Base-by-base conservation (phyloP, 2,888 invertebrate species). In the Acanthococcus lagerstroemiae region DNA sequence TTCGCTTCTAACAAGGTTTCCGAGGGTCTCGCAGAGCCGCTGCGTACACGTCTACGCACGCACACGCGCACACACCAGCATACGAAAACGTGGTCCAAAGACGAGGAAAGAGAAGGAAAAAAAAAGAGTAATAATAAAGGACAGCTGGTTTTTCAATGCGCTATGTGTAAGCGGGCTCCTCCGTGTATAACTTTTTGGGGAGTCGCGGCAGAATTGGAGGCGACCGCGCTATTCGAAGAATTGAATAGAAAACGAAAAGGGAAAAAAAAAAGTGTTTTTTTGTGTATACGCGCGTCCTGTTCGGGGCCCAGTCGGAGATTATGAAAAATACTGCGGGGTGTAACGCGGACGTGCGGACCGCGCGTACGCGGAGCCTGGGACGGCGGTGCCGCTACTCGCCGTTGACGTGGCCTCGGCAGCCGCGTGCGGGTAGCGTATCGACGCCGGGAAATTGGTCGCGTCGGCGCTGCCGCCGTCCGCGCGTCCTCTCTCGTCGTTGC, bases 141-240 rank as follows among this genome's bases (percentile, higher is more conserved):
- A 61, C 60, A 61, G 60, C 60, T 61, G 60, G 27, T 61, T 61
- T 61, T 61, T 30, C 45, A 57, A 57, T 57, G 44, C n/a, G n/a
- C 57, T 48, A 45, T 27, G 60, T 24, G 21, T 48, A 25, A 48
- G 37, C 37, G 37, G 12, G n/a, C n/a, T n/a, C n/a, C n/a, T n/a
- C n/a, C n/a, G n/a, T n/a, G 37, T 37, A 37, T n/a, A 15, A n/a
- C 37, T 37, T 37, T 37, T 37, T 37, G n/a, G 37, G 37, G 37
- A 37, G 37, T n/a, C n/a, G 37, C 12, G 12, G 37, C 37, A 37
- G n/a, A 37, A 37, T n/a, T 15, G n/a, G 37, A 37, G 37, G n/a
- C 37, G 12, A n/a, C 37, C n/a, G n/a, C 37, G 37, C n/a, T 37
- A 15, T 37, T n/a, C n/a, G n/a, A n/a, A n/a, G n/a, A 37, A 37